phyloP scores from a whole-genome alignment of 2,113 vertebrate genomes.

The Talpa occidentalis region DNA sequence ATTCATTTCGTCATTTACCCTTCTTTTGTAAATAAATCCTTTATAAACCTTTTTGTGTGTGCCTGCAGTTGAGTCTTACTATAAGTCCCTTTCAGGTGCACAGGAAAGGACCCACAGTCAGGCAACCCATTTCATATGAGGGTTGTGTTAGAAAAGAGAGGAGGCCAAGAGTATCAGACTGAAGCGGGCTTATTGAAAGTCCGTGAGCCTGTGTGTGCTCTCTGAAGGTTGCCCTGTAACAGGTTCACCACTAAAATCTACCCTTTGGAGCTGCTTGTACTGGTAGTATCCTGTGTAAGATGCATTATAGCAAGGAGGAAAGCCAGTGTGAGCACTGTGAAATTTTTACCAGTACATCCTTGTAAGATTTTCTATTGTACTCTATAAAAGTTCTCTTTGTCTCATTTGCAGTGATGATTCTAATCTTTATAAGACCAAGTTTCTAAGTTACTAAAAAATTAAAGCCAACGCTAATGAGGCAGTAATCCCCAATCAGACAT shows the following conservation, averaged over 20 bases:
- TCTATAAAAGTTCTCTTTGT: not conserved
- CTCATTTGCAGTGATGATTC: slow-evolving; percentile 4
- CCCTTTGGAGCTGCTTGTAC: not conserved
- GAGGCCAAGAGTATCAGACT: too few relatives aligned
- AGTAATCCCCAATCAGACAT: not conserved
- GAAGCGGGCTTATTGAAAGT: too few relatives aligned
- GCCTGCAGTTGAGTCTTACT: too few relatives aligned
- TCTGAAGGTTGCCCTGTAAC: too few relatives aligned
- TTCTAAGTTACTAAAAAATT: slow-evolving; percentile 26
- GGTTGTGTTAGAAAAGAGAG: too few relatives aligned
- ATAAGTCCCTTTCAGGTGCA: too few relatives aligned
- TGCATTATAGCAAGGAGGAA: not conserved
- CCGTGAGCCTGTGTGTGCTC: too few relatives aligned
- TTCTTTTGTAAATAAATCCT: too few relatives aligned
- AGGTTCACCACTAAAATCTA: not conserved
- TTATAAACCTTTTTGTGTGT: too few relatives aligned
- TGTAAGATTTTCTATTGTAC: not conserved
- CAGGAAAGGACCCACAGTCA: too few relatives aligned
- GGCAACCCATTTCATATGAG: too few relatives aligned
- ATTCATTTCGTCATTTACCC: too few relatives aligned
- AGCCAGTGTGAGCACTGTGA: not conserved
- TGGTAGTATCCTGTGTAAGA: not conserved
- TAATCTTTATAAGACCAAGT: not conserved
- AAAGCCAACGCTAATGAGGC: slow-evolving; percentile 1
- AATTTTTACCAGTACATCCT: not conserved